These are phyloP conservation scores for Sebastes nivosus DNA, from an alignment of 2,797 vertebrate genomes.

Conservation along the genomic window DNA sequence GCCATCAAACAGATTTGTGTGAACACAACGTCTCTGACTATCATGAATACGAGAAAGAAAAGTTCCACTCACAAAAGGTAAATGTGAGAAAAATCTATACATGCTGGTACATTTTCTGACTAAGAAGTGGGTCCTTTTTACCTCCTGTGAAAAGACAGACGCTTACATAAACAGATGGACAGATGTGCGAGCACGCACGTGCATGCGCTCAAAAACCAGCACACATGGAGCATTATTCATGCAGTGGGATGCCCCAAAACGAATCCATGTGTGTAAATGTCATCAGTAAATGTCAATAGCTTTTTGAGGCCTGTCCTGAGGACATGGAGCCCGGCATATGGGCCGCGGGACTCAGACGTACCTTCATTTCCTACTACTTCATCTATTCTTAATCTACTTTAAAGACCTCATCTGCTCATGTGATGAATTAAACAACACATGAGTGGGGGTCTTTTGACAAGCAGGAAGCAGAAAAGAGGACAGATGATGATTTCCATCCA, in stretches of 20 bases:
- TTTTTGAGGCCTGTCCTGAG: slow-evolving; percentile 67
- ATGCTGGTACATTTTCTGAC: neutral
- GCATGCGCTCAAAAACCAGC: slow-evolving; percentile 13
- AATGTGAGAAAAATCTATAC: neutral
- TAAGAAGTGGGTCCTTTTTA: neutral
- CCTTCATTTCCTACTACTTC: slow-evolving; percentile 54
- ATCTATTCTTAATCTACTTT: slow-evolving; percentile 70
- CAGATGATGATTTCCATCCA: slow-evolving; percentile 4
- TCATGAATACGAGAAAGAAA: neutral
- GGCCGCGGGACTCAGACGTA: slow-evolving; percentile 39
- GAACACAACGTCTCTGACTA: neutral
- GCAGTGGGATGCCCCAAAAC: slow-evolving; percentile 58
- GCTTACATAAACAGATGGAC: slow-evolving; percentile 43
- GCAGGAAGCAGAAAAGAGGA: slow-evolving; percentile 30
- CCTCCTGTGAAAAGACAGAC: slow-evolving; percentile 12
- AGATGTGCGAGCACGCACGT: neutral
- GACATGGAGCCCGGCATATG: slow-evolving; percentile 54
- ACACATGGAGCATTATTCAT: slow-evolving; percentile 60
- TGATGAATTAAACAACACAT: slow-evolving; percentile 67
- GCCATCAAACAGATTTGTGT: neutral
- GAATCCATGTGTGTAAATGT: slow-evolving; percentile 79
- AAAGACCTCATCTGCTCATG: slow-evolving; percentile 57
- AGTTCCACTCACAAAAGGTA: neutral
- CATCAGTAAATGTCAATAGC: slow-evolving; percentile 80
- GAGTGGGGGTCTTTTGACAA: slow-evolving; percentile 27